phyloP scores from a whole-genome alignment of 2,797 vertebrate species.

The Sebastes goodei region DNA sequence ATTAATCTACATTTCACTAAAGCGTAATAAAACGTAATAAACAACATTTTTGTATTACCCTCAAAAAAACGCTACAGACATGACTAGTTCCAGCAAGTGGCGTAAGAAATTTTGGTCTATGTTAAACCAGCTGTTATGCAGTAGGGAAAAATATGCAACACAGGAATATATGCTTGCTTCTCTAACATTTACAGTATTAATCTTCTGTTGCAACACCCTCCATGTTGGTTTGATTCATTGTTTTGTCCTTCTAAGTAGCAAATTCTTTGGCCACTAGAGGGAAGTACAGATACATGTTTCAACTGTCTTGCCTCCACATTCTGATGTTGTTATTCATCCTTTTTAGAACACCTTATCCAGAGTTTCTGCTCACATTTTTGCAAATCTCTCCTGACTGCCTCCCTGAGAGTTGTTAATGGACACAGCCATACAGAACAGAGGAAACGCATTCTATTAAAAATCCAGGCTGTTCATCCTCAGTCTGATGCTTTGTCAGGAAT shows the following conservation, averaged over 20 bases:
- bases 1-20: conserved; percentile 11
- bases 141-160: background rate
- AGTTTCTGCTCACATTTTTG: conserved; percentile 52
- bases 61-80: conserved; percentile 28
- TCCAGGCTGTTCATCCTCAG: conserved; percentile 66
- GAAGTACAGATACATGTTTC: conserved; percentile 53
- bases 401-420: conserved; percentile 62
- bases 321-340: conserved; percentile 34
- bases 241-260: background rate
- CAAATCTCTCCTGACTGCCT: conserved; percentile 53
- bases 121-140: conserved; percentile 19
- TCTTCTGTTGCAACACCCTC: background rate
- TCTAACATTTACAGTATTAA: background rate
- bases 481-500: conserved; percentile 75
- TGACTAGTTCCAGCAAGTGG: background rate
- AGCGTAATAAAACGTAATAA: background rate
- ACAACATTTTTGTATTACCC: conserved; percentile 12
- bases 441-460: conserved; percentile 68
- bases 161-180: background rate
- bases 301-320: background rate
- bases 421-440: conserved; percentile 38
- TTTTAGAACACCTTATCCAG: background rate
- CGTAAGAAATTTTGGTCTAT: conserved; percentile 9
- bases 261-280: conserved; percentile 72
- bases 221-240: background rate